These are phyloP conservation scores for Oreonectes daqikongensis DNA, from an alignment of 2,797 vertebrate genomes.

Conservation along the genomic window DNA sequence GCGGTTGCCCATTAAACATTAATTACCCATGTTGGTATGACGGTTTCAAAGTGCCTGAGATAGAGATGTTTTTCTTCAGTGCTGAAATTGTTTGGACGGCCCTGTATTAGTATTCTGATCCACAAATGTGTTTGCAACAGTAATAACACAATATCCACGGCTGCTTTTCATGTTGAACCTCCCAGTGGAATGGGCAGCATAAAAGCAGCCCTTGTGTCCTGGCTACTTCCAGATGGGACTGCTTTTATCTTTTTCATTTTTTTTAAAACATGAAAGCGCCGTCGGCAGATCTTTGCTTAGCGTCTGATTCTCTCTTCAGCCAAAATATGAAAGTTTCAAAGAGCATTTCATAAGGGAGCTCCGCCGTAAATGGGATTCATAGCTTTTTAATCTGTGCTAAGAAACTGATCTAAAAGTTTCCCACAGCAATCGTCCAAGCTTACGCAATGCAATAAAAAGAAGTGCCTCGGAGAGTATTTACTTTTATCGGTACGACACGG, in stretches of 20 bases:
- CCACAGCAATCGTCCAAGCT: constrained; percentile 78
- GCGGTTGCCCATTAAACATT: constrained; percentile 46
- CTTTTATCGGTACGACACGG: constrained; percentile 75
- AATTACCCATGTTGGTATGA: constrained; percentile 36
- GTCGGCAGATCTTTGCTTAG: constrained; percentile 79
- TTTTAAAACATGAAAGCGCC: constrained; percentile 78
- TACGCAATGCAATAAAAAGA: constrained; percentile 79
- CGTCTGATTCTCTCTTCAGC: constrained; percentile 78
- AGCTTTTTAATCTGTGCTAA: constrained; percentile 82
- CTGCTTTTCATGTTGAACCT: constrained; percentile 78
- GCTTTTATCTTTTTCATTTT: constrained; percentile 76
- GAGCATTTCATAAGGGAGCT: constrained; percentile 81
- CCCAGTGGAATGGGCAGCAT: constrained; percentile 79
- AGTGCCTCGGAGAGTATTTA: constrained; percentile 76
- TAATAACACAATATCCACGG: constrained; percentile 82
- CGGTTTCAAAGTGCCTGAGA: constrained; percentile 40
- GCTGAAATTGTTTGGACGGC: constrained; percentile 66
- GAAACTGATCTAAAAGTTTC: constrained; percentile 85
- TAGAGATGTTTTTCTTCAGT: constrained; percentile 37
- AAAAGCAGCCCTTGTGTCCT: constrained; percentile 81
- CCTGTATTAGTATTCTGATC: constrained; percentile 78
- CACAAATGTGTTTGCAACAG: constrained; percentile 78
- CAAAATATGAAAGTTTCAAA: constrained; percentile 78
- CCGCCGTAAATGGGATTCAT: constrained; percentile 84
- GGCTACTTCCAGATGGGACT: constrained; percentile 82